A percentile compares a stretch with the other conserved stretches of the same genome.
These are phyloP conservation scores for Mechanitis mazaeus DNA, from an alignment of 2,888 invertebrate genomes.

Conservation along the genomic window DNA sequence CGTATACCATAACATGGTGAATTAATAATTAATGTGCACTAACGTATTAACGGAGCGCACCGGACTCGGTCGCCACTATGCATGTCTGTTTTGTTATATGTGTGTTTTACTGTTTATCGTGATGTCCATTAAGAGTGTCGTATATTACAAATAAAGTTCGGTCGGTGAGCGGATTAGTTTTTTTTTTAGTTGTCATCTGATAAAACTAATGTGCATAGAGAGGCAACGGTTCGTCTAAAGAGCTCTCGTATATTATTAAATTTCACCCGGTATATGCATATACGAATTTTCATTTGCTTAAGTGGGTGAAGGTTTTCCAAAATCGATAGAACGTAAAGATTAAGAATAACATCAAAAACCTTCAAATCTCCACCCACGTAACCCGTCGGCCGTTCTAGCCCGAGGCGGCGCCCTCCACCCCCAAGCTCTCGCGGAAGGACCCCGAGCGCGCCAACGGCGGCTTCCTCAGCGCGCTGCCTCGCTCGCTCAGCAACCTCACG, in stretches of 20 bases:
- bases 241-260: constrained; percentile 31
- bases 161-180: neutral
- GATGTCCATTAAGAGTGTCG: constrained; percentile 33
- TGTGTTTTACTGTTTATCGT: constrained; percentile 34
- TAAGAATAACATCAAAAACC: neutral
- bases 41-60: constrained; percentile 45
- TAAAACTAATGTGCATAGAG: too few species aligned
- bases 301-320: constrained; percentile 33
- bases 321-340: neutral
- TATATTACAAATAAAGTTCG: neutral
- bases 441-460: constrained; percentile 41
- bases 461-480: constrained; percentile 65
- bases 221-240: too few species aligned
- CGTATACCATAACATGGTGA: constrained; percentile 6
- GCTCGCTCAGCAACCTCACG: constrained; percentile 68
- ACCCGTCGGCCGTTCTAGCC: constrained; percentile 24
- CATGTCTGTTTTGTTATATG: constrained; percentile 45
- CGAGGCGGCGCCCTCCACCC: constrained; percentile 29
- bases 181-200: too few species aligned
- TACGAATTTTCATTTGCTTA: constrained; percentile 6
- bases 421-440: constrained; percentile 33
- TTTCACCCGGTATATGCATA: constrained; percentile 43
- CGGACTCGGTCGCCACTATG: constrained; percentile 60
- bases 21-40: constrained; percentile 13
- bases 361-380: constrained; percentile 16